Evolutionary conservation across 2,797 vertebrate species (phyloP), one percentile per base, ranked within the genome.

Genomic region (Eupleurogrammus muticus): DNA sequence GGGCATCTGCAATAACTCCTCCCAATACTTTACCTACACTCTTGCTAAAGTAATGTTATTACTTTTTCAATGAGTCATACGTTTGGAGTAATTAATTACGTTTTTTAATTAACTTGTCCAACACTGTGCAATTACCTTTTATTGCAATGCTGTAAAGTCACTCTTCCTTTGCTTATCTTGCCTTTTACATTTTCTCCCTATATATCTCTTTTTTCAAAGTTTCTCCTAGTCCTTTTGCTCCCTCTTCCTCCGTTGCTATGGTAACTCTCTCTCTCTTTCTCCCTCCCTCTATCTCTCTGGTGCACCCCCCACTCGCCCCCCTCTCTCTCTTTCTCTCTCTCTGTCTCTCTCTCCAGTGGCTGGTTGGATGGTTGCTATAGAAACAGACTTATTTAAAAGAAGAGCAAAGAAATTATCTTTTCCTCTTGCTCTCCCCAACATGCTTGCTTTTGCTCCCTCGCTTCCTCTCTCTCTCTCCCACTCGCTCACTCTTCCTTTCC

Each of bases 331-430:
- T 73, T 68, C 77, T 69, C 85, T 50, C 60, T 23, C 53, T 65
- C 76, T 75, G 83, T 48, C 75, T 58, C 82, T 80, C 89, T 88
- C 86, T 85, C 74, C 55, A 80, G 87, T 65, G 88, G 89, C 90
- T 93, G 92, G 92, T 91, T 91, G 87, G 80, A 89, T 68, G 82
- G 92, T 94, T 95, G 92, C 93, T 94, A 94, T 94, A 89, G 93
- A 92, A 95, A 95, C 93, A 93, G 91, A 93, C 92, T 93, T 91
- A 93, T 93, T 93, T 93, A 90, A 92, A 92, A 92, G 87, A 92
- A 92, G 89, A 92, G 84, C 90, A 73, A 92, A 90, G 89, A 92
- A 92, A 93, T 93, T 86, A 92, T 90, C 86, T 89, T 84, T 87
- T 86, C 84, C 76, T 79, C 77, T 84, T 59, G 8, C 85, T 77